phyloP scores from a whole-genome alignment of 1,140 invertebrate genomes.

The Caenorhabditis latens region DNA sequence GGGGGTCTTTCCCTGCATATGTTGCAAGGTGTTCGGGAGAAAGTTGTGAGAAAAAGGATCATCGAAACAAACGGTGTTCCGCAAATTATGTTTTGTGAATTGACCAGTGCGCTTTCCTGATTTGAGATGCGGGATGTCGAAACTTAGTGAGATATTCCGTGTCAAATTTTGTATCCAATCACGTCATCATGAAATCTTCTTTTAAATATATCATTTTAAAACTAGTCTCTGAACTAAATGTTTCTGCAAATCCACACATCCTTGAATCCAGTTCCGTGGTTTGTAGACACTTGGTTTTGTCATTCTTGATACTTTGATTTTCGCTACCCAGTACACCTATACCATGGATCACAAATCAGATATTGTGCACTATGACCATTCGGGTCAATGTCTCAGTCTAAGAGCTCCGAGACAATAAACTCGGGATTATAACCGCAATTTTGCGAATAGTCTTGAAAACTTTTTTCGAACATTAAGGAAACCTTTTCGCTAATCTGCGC shows the following conservation, averaged over 20 bases:
- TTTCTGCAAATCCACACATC: not conserved
- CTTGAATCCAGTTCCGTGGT: not conserved
- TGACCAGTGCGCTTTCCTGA: not conserved
- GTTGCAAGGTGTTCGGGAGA: not conserved
- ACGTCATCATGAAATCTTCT: not conserved
- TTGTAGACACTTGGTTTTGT: not conserved
- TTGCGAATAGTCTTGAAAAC: conserved; percentile 9
- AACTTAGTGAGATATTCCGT: too few relatives aligned
- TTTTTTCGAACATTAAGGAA: conserved; percentile 32
- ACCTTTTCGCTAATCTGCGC: conserved; percentile 32
- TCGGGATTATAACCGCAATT: conserved; percentile 4
- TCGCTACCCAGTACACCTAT: not conserved
- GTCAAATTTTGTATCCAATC: too few relatives aligned
- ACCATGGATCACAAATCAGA: conserved; percentile 31
- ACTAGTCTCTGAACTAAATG: not conserved
- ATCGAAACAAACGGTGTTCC: conserved; percentile 20
- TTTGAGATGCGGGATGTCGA: too few relatives aligned
- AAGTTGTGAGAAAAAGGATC: not conserved
- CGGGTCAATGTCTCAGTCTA: not conserved
- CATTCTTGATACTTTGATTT: conserved; percentile 33
- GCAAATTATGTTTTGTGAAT: not conserved
- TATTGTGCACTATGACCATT: not conserved
- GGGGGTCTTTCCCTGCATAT: not conserved
- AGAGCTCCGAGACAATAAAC: not conserved
- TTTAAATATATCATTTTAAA: not conserved